Evolutionary conservation across 2,113 vertebrate genomes (phyloP).

Genomic region (Laticauda laticaudata): DNA sequence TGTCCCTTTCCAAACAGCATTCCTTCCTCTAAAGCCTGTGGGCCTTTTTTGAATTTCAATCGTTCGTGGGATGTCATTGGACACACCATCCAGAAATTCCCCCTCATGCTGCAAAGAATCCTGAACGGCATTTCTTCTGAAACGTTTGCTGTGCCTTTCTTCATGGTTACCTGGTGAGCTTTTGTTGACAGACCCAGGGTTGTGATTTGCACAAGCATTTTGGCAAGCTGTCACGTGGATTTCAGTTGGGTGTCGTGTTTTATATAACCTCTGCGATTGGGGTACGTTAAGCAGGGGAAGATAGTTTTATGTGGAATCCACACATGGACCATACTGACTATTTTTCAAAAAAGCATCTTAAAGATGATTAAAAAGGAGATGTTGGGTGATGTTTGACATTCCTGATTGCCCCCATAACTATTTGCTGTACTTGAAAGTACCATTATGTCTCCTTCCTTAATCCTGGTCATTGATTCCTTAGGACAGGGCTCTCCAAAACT

Average conservation of each 20-base stretch:
- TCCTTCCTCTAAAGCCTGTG: conserved; percentile 85
- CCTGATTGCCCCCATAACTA: no score
- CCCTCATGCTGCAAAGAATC: conserved; percentile 60
- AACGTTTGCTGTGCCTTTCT: conserved; percentile 88
- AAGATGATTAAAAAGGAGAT: no score
- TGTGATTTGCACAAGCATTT: background rate
- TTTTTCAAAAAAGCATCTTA: no score
- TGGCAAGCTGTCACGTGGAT: background rate
- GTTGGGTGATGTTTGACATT: no score
- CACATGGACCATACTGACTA: no score
- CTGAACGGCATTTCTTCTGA: conserved; percentile 80
- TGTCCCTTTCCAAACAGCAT: conserved; percentile 72
- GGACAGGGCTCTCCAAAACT: no score
- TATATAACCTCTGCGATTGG: background rate
- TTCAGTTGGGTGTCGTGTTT: background rate
- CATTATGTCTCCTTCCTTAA: no score
- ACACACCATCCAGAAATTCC: conserved; percentile 65
- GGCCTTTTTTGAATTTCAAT: conserved; percentile 83
- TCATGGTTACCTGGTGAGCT: conserved; percentile 86
- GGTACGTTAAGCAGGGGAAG: no score
- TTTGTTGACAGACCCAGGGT: background rate
- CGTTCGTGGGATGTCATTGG: conserved; percentile 85
- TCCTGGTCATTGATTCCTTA: no score
- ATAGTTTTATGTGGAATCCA: no score
- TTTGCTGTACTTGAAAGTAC: no score